Evolutionary conservation across 2,797 vertebrate genomes (phyloP), one percentile per base, ranked within the genome.

Genomic region (Sandelia bainsii): DNA sequence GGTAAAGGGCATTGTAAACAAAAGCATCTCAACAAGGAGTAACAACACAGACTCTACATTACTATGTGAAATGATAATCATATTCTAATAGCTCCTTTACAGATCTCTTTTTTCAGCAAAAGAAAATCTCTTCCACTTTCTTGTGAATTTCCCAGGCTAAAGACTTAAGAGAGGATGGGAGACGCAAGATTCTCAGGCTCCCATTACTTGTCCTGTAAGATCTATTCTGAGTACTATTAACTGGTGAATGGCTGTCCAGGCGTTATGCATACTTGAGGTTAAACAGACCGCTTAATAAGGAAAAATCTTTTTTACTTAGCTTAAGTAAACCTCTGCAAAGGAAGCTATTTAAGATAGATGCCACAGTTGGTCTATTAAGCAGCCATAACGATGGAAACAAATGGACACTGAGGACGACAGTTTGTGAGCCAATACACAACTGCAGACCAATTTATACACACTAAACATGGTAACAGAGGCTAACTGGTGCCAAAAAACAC

Each of bases 1-100:
- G 50, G 79, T 85, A 91, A 92, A 93, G 90, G 91, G 80, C 86
- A 92, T 52, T 75, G 85, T 88, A 86, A 90, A 93, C 81, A 94
- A 77, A 80, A 78, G 77, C 75, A 59, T 83, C 75, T 84, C 84
- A 80, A 62, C 70, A 64, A 75, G 82, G 75, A 86, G n/a, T 2
- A 69, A 69, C 29, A 56, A 53, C 71, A 79, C 52, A 81, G 57
- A 75, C 51, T 75, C 68, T 22, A 58, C 53, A 56, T 83, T 77
- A 44, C 56, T 77, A 34, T 8, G 40, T 48, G 44, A 75, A 53
- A 81, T 61, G 59, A 74, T 56, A 79, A 60, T 25, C 46, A 69
- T 69, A 32, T 65, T 50, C 37, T 70, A 61, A 67, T 80, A 40
- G 82, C 42, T 56, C 42, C 44, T 62, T 65, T 48, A 63, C 46